Evolutionary conservation across 37 sponge, comb jelly and placozoan genomes (phyloP), one percentile per base, ranked within the genome.

Genomic region (Mnemiopsis leidyi): DNA sequence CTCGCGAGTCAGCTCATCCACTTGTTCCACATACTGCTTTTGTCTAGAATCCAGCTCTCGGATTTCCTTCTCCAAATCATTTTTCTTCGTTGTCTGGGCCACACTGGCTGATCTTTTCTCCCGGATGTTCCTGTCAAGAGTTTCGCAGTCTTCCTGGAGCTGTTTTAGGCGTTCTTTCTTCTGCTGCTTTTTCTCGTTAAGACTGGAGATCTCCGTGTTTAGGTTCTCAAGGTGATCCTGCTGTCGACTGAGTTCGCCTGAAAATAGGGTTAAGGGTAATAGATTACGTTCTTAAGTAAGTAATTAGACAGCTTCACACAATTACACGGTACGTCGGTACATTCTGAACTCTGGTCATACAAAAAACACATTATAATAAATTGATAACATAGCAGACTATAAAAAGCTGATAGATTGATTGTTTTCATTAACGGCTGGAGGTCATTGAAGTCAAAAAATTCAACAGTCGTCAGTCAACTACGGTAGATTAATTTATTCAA

Each of bases 141-240:
- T 28, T 39, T 85, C 90, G 36, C 90, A 36, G 3, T 85, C 90
- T 25, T 32, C 39, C 61, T 85, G 36, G 25, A 85, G 90, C 3
- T 40, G 90, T 33, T 40, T 38, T 9, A 85, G 48, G 29, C 39
- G 37, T 2, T 85, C 90, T 26, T 85, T 85, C 48, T 61, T 35
- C 5, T 37, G 90, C n/a, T 85, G 61, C 39, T 85, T 85, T 61
- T 85, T 85, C 39, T 85, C 90, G 38, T 28, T 85, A 1, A 85
- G 90, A 18, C 38, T 5, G 1, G 39, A 21, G 9, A 85, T 18
- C 30, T 85, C 90, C 0, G 90, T 28, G 1, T 13, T 39, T 0
- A 85, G 90, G 90, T 1, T 85, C 25, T 28, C 35, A 1, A 85
- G 61, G 30, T n/a, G 0, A 3, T 40, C 61, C 26, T 85, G 61